Conservation (phyloP, 1,140 invertebrate species). For the Diabrotica undecimpunctata region DNA sequence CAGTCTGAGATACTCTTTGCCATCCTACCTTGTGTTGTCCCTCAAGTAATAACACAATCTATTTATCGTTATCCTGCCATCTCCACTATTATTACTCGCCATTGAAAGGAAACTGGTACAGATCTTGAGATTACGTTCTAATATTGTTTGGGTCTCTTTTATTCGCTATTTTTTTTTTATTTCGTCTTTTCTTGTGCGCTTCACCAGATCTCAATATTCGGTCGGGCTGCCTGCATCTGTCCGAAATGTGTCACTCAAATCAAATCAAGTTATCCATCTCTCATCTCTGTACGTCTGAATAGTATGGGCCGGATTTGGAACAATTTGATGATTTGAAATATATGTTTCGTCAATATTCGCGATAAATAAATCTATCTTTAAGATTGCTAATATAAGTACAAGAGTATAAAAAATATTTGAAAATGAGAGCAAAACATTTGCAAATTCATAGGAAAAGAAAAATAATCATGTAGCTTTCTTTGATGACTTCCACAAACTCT, state of each 20-base stretch:
- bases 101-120: neutral
- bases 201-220: neutral
- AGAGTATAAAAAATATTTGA: too few relatives aligned
- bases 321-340: too few relatives aligned
- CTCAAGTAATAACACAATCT: neutral
- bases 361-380: too few relatives aligned
- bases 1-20: too few relatives aligned
- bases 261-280: constrained; percentile 2
- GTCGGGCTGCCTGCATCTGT: neutral
- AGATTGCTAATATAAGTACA: too few relatives aligned
- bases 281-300: neutral
- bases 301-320: too few relatives aligned
- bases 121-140: constrained; percentile 2
- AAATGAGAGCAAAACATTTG: too few relatives aligned
- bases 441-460: too few relatives aligned
- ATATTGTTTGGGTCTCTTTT: constrained; percentile 2
- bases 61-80: neutral
- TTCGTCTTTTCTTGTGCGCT: neutral
- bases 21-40: neutral
- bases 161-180: neutral
- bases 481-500: too few relatives aligned
- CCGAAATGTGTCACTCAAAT: neutral
- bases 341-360: too few relatives aligned
- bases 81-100: neutral
- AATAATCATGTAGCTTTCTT: too few relatives aligned